phyloP scores from a whole-genome alignment of 2,113 vertebrate genomes.

The Neotoma lepida region DNA sequence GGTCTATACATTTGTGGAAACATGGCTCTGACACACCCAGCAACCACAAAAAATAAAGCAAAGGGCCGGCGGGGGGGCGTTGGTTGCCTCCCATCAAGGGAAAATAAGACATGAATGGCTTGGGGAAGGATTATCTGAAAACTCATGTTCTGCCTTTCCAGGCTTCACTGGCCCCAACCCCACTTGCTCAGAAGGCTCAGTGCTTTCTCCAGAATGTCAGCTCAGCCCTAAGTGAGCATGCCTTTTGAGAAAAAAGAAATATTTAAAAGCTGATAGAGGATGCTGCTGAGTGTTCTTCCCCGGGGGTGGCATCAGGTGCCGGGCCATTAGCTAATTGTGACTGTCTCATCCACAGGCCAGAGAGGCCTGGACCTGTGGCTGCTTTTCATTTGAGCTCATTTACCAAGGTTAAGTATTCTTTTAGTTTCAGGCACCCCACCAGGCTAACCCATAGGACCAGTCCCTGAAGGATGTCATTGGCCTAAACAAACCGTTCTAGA shows the following conservation, averaged over 20 bases:
- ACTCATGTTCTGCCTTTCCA: neutral
- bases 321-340: slow-evolving; percentile 12
- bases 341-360: neutral
- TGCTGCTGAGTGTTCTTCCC: neutral
- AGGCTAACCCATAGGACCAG: neutral
- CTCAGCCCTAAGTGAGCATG: neutral
- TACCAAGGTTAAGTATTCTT: neutral
- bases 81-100: neutral
- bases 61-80: too few relatives aligned
- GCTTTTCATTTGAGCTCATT: slow-evolving; percentile 24
- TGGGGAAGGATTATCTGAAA: neutral
- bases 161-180: neutral
- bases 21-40: neutral
- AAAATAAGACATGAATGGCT: neutral
- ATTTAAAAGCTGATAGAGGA: neutral
- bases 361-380: neutral
- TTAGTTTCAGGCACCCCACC: neutral
- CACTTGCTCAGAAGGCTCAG: neutral
- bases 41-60: neutral
- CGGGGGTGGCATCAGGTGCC: fast-evolving
- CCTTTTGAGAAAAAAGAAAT: slow-evolving; percentile 6
- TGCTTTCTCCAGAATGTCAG: neutral
- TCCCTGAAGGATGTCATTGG: neutral
- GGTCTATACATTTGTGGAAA: neutral
- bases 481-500: slow-evolving; percentile 11